Conservation (phyloP, 2,888 invertebrate species). For the Buathra laborator region DNA sequence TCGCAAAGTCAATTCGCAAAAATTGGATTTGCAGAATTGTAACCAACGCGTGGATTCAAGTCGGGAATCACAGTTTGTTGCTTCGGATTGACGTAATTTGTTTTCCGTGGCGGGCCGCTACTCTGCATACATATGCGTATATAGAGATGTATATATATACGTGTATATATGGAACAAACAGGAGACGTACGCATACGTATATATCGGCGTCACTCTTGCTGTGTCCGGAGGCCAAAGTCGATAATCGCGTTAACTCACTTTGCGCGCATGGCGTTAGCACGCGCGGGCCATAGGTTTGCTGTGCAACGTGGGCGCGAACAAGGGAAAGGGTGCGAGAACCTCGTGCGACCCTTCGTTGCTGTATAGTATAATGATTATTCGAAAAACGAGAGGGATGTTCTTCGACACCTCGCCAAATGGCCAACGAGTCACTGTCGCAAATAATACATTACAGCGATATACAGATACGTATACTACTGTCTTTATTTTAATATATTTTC, state of each 20-base stretch:
- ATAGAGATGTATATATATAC: neutral
- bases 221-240: constrained; percentile 58
- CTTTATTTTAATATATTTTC: too few relatives aligned
- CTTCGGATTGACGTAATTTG: constrained; percentile 79
- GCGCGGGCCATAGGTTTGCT: constrained; percentile 44
- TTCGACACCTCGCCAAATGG: constrained; percentile 17
- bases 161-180: neutral
- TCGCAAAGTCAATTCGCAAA: neutral
- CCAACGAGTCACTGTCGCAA: constrained; percentile 5
- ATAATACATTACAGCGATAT: neutral
- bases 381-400: constrained; percentile 23
- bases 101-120: constrained; percentile 67
- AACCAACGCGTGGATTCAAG: constrained; percentile 64
- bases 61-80: constrained; percentile 75
- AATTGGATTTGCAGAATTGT: neutral
- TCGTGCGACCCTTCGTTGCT: constrained; percentile 22
- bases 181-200: constrained; percentile 17
- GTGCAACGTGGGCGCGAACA: constrained; percentile 8
- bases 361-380: constrained; percentile 50
- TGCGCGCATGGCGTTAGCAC: constrained; percentile 59
- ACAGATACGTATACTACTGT: too few relatives aligned
- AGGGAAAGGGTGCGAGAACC: constrained; percentile 45
- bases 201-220: constrained; percentile 38
- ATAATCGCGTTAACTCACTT: constrained; percentile 70
- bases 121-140: constrained; percentile 1